Conservation (phyloP, 2,797 vertebrate genomes). For the Channallabes apus region DNA sequence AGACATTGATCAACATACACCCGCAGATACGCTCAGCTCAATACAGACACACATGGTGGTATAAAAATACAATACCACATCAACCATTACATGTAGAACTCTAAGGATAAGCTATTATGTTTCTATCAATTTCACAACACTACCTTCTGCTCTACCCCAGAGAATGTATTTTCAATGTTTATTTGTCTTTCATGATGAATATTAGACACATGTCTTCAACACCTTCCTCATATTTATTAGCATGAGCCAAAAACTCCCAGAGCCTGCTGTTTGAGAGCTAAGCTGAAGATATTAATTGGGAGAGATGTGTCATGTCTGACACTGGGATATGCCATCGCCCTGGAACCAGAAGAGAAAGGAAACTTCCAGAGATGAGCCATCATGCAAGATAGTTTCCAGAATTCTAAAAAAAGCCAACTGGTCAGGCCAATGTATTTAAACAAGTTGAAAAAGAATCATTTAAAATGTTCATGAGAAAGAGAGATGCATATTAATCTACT, state of each 20-base stretch:
- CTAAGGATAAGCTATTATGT: constrained; percentile 34
- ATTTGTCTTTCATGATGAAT: constrained; percentile 60
- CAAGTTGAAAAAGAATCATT: neutral
- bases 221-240: constrained; percentile 68
- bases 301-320: constrained; percentile 62
- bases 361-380: constrained; percentile 51
- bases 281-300: constrained; percentile 63
- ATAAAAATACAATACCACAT: constrained; percentile 13
- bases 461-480: neutral
- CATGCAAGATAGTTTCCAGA: constrained; percentile 35
- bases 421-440: constrained; percentile 3
- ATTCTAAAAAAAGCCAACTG: constrained; percentile 22
- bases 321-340: constrained; percentile 57
- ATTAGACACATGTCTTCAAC: constrained; percentile 64
- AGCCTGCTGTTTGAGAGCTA: constrained; percentile 61
- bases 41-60: constrained; percentile 2
- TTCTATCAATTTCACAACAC: constrained; percentile 31
- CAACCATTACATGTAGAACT: constrained; percentile 21
- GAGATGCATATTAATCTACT: neutral
- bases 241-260: constrained; percentile 61
- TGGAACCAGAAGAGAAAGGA: constrained; percentile 57
- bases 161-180: constrained; percentile 49
- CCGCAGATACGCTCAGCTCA: constrained; percentile 2
- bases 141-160: constrained; percentile 19
- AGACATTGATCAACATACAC: constrained; percentile 20